Evolutionary conservation across 1,140 invertebrate species (phyloP), one percentile per base, ranked within the genome.

Genomic region (Telenomus remus): DNA sequence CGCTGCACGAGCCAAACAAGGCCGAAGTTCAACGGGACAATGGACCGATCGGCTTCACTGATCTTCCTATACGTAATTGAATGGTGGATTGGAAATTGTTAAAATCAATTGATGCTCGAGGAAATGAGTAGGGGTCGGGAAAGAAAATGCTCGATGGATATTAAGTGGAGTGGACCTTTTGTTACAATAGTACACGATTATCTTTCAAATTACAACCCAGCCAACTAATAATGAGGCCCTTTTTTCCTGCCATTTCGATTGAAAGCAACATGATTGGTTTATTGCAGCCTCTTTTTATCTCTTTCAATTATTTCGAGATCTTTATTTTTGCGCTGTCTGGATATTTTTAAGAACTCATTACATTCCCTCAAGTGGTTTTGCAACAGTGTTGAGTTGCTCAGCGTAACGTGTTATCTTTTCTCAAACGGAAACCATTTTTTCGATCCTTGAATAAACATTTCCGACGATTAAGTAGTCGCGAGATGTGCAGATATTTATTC

Each of bases 41-140:
- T 68, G 42, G 47, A 57, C 39, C 48, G 64, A 68, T 68, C 64
- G 54, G 64, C 33, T 27, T 51, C 54, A 51, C 53, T 51, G 54
- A 68, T 68, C 64, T 59, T 59, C n/a, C 2, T 14, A 10, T 37
- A 48, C 48, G 48, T 68, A 68, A 68, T 53, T 68, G 64, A 68
- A 68, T 57, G 12, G 48, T 34, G 19, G 14, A 57, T 57, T 9
- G 54, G 48, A 51, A 50, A 66, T 44, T 59, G 64, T 59, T 57
- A 50, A 59, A 59, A 68, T 53, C 64, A 59, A 53, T 68, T 56
- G 63, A 50, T 53, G 37, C 39, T 43, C 56, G 46, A 34, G 56
- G 56, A 59, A 14, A 44, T 12, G 43, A 44, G 12, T 12, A 43
- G 53, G 27, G 16, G 9, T 5, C 14, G 19, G 11, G 12, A 46